Evolutionary conservation across 2,888 invertebrate genomes (phyloP), one percentile per base, ranked within the genome.

Genomic region (Dryobotodes eremita): DNA sequence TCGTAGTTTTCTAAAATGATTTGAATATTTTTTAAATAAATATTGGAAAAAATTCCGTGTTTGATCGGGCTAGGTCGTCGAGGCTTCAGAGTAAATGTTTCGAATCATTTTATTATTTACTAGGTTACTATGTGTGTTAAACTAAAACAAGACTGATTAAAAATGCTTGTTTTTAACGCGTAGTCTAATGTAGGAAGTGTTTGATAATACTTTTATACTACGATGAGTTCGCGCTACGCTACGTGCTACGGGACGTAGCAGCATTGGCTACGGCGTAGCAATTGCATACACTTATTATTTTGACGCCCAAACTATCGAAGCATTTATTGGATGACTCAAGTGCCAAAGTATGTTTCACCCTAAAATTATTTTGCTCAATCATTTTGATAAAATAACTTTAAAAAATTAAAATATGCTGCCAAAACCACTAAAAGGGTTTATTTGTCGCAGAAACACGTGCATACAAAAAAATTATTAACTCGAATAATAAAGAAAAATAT

Each of bases 1-100:
- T 57, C 7, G 31, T 46, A 42, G 3, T 62, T 68, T 75, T 72
- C 42, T 64, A 55, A 64, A 84, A 62, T 20, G 0, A 76, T 59
- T 70, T 23, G 3, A 26, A 13, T 59, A 42, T 79, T 79, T 31
- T 26, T 31, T 5, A 6, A 20, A 20, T 53, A 13, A 26, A 59
- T n/a, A 31, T 26, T 57, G 13, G 8, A 46, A 10, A 46, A 46
- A 10, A 46, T 6, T 46, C 7, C 57, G 13, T 59, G 0, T 59
- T 61, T 0, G 8, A 4, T 7, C 7, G 23, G 20, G 20, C 53
- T 17, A 53, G 7, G 20, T 55, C 11, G 23, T 10, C 2, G 4
- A 20, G 20, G 20, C 20, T 61, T 61, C 61, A 61, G 17, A 8
- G 3, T 20, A 20, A 11, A 57, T 1, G 57, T 57, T n/a, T 57